Evolutionary conservation across 2,888 invertebrate genomes (phyloP).

Genomic region (Aethes cnicana): DNA sequence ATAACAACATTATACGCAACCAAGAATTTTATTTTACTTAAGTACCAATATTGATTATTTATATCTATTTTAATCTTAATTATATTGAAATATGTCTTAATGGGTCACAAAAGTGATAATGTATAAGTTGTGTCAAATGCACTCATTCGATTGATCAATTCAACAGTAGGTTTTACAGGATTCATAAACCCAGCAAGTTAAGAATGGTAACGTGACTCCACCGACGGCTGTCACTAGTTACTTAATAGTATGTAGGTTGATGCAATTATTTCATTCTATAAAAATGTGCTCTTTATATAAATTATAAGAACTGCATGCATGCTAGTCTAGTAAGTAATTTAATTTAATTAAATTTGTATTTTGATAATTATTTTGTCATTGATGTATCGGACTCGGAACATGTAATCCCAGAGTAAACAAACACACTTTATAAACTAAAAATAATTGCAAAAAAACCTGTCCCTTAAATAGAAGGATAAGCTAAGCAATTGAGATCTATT

Average conservation of each 20-base stretch:
- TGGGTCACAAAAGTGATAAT: no score
- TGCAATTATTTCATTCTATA: conserved; percentile 21
- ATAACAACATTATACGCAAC: no score
- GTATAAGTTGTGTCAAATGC: neutral
- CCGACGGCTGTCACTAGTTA: conserved; percentile 70
- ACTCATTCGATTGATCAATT: conserved; percentile 2
- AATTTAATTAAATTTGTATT: no score
- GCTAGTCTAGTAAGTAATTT: no score
- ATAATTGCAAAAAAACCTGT: conserved; percentile 7
- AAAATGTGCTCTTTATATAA: no score
- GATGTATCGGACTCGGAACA: no score
- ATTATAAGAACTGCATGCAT: no score
- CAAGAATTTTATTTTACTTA: no score
- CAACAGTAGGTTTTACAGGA: conserved; percentile 20
- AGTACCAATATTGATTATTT: no score
- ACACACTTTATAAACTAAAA: conserved; percentile 11
- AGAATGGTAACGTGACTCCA: conserved; percentile 79
- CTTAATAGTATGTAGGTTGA: conserved; percentile 32
- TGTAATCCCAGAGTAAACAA: conserved; percentile 16
- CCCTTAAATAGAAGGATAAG: conserved; percentile 25
- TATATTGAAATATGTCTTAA: no score
- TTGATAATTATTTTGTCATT: no score
- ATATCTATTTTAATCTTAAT: no score
- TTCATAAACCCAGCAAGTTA: conserved; percentile 42
- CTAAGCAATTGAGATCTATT: conserved; percentile 29